Conservation (phyloP, 2,797 vertebrate genomes). For the Pseudotriccus pelzelni region DNA sequence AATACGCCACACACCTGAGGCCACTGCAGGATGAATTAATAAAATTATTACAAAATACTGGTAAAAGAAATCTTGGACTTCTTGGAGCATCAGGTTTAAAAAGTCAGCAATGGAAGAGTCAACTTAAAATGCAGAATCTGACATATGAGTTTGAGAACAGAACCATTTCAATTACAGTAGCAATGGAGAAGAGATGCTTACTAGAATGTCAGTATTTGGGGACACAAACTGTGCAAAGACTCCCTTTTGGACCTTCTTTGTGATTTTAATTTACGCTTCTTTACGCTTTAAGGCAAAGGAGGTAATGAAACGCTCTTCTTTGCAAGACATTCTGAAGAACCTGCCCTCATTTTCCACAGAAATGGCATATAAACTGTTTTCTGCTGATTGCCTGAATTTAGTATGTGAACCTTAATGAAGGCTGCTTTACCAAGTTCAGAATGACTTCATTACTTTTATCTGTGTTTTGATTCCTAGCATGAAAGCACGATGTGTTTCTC, state of each 20-base stretch:
- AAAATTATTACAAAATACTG: not conserved
- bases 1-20: not conserved
- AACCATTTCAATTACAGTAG: not conserved
- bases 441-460: constrained; percentile 53
- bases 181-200: not conserved
- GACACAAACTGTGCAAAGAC: not conserved
- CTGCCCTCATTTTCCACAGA: not conserved
- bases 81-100: not conserved
- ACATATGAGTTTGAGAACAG: not conserved
- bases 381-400: constrained; percentile 21
- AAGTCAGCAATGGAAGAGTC: not conserved
- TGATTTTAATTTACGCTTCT: not conserved
- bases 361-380: not conserved
- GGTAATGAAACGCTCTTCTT: not conserved
- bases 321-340: not conserved
- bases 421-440: not conserved
- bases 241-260: not conserved
- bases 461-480: constrained; percentile 44
- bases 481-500: constrained; percentile 20
- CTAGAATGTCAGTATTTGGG: not conserved
- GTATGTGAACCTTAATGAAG: not conserved
- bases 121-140: not conserved
- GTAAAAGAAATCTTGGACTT: not conserved
- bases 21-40: not conserved
- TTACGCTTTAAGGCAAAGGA: not conserved